Conservation (phyloP, 2,888 invertebrate genomes). For the Arctia plantaginis region DNA sequence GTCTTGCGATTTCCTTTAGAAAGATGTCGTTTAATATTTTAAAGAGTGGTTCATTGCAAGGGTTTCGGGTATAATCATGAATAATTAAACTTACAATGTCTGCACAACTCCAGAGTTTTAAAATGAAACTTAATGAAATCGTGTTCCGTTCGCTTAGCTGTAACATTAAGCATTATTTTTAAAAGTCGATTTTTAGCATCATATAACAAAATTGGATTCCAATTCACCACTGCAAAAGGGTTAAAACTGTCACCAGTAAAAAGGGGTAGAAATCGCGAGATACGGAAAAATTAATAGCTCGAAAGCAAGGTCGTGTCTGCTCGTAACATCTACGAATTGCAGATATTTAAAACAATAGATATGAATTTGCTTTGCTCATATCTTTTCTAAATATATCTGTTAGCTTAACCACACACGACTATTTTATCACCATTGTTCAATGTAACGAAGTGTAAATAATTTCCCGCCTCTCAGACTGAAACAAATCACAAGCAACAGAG, state of each 20-base stretch:
- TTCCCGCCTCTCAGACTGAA: not conserved
- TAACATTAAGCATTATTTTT: constrained; percentile 45
- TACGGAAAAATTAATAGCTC: constrained; percentile 35
- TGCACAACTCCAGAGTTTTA: not conserved
- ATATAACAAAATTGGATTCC: constrained; percentile 58
- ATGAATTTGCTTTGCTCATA: not conserved
- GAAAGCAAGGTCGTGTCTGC: constrained; percentile 6
- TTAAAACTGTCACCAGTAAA: constrained; percentile 51
- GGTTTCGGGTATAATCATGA: constrained; percentile 21
- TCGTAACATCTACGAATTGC: not conserved
- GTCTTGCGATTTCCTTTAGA: constrained; percentile 37
- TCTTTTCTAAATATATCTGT: not conserved
- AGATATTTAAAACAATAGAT: not conserved
- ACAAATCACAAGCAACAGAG: no score
- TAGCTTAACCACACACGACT: not conserved
- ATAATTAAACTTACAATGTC: not conserved
- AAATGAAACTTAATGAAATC: constrained; percentile 27
- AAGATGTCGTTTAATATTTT: constrained; percentile 25
- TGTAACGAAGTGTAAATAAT: not conserved
- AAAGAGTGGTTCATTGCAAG: constrained; percentile 31
- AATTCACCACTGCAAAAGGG: constrained; percentile 54
- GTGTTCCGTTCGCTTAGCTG: constrained; percentile 33
- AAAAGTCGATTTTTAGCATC: constrained; percentile 50
- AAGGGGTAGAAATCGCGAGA: constrained; percentile 37
- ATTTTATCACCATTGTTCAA: not conserved